Evolutionary conservation across 2,113 vertebrate species (phyloP), one percentile per base, ranked within the genome.

Genomic region (Misgurnus mizolepis): DNA sequence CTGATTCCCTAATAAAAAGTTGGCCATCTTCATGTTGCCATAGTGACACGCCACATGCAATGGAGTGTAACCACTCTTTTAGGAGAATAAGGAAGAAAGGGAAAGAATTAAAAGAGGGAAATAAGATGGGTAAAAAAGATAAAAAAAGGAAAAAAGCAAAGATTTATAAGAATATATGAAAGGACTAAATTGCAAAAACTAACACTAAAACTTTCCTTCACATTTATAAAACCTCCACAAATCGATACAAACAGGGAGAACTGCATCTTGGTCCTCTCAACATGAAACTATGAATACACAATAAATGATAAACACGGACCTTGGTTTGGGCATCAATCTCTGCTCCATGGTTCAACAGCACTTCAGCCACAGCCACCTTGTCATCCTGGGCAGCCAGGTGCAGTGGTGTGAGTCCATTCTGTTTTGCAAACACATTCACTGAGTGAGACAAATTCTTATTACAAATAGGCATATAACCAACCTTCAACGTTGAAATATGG

Each of bases 11-110:
- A 98, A 90, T n/a, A 99, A 95, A 90, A 98, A 97, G 90, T 96
- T 97, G 41, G 95, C 96, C 55, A 97, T 94, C 92, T 99, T 98
- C 84, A 96, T 92, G 85, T 98, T 99, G 88, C 97, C 97, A 79
- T 99, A 99, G 91, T 99, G 97, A 93, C 96, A 96, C 71, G 96
- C 97, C 78, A 99, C 96, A 6, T 99, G 97, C 58, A 99, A 85
- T 0, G 97, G 96, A 43, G 96, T 98, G 86, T 99, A 99, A 77
- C 95, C 95, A 93, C 96, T 96, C 97, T 99, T 89, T 65, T 68
- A 6, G 70, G 11, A 72, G 27, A 80, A 10, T 53, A 66, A 18
- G 15, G 7, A 47, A 47, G 7, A 47, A 47, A 47, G 45, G 6
- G 53, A 56, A 6, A 15, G 55, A 58, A 58, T 18, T 17, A 1